Evolutionary conservation across 1,140 invertebrate genomes (phyloP).

Genomic region (Cyclina sinensis): DNA sequence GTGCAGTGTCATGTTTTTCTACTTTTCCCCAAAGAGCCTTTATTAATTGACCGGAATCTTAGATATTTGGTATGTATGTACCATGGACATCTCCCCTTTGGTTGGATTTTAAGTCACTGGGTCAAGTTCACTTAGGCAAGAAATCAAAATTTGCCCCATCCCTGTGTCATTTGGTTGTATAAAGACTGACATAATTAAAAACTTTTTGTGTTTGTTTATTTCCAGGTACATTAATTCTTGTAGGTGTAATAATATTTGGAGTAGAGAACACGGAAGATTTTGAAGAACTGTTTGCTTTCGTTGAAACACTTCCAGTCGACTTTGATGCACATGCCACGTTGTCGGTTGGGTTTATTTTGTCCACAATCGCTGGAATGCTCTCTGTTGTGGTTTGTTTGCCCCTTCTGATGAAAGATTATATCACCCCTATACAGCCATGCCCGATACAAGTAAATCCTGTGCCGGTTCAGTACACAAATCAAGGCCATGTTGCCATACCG

Average conservation of each 20-base stretch:
- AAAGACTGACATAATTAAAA: too few relatives aligned
- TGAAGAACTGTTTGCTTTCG: background rate
- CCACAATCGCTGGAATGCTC: background rate
- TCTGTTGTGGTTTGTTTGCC: background rate
- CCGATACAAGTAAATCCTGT: background rate
- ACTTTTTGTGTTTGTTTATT: background rate
- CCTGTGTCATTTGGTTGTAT: too few relatives aligned
- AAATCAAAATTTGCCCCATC: too few relatives aligned
- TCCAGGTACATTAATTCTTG: background rate
- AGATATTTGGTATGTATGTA: too few relatives aligned
- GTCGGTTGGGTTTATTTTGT: background rate
- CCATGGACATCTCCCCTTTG: too few relatives aligned
- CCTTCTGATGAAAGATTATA: background rate
- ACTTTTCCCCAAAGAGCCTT: too few relatives aligned
- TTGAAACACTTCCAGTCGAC: background rate
- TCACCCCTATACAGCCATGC: background rate
- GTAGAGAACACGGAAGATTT: background rate
- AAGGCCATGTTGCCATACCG: background rate
- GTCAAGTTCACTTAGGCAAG: too few relatives aligned
- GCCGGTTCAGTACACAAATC: background rate
- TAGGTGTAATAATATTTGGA: background rate
- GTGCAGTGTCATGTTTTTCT: too few relatives aligned
- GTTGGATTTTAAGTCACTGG: too few relatives aligned
- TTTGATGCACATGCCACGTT: background rate
- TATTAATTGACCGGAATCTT: too few relatives aligned